Conservation (phyloP, 1,140 invertebrate genomes). For the Sitophilus oryzae region DNA sequence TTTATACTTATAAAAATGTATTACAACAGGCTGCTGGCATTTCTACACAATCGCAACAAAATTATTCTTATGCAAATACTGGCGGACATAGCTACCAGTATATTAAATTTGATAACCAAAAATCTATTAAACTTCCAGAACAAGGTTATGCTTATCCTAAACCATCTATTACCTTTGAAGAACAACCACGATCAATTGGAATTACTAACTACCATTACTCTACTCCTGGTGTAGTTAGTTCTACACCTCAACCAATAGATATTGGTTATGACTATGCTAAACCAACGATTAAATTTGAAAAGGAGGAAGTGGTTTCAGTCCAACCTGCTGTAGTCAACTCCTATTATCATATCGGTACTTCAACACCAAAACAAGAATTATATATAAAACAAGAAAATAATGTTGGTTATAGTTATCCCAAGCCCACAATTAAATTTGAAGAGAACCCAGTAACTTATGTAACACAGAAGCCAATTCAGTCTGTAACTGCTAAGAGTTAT, state of each 20-base stretch:
- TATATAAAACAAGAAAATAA: background rate
- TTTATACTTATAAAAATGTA: slow-evolving; percentile 18
- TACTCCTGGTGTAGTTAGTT: background rate
- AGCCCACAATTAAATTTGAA: slow-evolving; percentile 12
- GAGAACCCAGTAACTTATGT: slow-evolving; percentile 10
- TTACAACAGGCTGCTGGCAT: slow-evolving; percentile 14
- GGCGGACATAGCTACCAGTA: slow-evolving; percentile 3
- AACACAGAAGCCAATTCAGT: background rate
- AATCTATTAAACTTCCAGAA: background rate
- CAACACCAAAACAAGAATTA: background rate
- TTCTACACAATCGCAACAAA: background rate
- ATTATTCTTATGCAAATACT: background rate
- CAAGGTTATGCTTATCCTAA: slow-evolving; percentile 45
- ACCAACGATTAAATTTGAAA: background rate
- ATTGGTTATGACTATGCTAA: background rate
- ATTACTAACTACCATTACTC: background rate
- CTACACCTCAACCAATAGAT: background rate
- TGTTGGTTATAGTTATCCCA: slow-evolving; percentile 14
- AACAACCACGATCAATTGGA: slow-evolving; percentile 29
- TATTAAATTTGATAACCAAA: slow-evolving; percentile 1
- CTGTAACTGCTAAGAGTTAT: slow-evolving; percentile 23
- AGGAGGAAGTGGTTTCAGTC: no score
- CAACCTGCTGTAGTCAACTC: slow-evolving; percentile 10
- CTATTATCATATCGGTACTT: slow-evolving; percentile 5
- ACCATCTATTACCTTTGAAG: slow-evolving; percentile 43